A percentile compares a stretch with the other conserved stretches of the same genome.
Evolutionary conservation across 2,888 invertebrate genomes (phyloP).

Genomic region (Lasioglossum pauxillum): DNA sequence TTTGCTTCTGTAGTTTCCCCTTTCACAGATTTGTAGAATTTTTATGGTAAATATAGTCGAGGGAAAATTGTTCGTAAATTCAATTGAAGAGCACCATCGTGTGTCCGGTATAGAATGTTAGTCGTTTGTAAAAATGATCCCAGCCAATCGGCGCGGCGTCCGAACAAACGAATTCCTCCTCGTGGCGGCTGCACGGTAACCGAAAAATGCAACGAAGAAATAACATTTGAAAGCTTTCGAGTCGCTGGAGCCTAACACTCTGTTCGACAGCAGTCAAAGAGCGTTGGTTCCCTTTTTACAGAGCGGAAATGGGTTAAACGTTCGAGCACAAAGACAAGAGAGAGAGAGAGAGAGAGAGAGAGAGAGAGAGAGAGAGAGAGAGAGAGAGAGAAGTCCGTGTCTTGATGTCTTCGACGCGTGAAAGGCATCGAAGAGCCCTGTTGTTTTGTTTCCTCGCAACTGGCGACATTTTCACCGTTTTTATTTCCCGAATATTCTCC

Average conservation of each 20-base stretch:
- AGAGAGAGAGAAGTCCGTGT: background rate
- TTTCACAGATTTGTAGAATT: no score
- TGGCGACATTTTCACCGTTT: background rate
- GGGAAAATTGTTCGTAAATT: background rate
- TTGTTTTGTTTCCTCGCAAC: background rate
- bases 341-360: background rate
- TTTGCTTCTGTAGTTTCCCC: no score
- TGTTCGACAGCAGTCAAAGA: slow-evolving; percentile 6
- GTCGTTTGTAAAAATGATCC: background rate
- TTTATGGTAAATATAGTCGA: no score
- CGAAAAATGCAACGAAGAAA: background rate
- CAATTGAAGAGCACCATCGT: background rate
- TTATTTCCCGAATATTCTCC: background rate
- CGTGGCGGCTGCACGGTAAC: background rate
- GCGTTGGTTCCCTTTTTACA: background rate
- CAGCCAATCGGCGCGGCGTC: background rate
- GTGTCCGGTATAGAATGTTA: background rate
- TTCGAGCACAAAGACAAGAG: background rate
- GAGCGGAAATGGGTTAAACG: slow-evolving; percentile 11
- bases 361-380: background rate
- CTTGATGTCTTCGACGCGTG: slow-evolving; percentile 5
- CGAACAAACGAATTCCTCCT: background rate
- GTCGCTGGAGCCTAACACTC: background rate
- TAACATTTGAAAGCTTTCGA: slow-evolving; percentile 6
- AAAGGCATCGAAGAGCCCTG: background rate